phyloP scores from a whole-genome alignment of 2,113 vertebrate genomes.

The Struthidea cinerea region DNA sequence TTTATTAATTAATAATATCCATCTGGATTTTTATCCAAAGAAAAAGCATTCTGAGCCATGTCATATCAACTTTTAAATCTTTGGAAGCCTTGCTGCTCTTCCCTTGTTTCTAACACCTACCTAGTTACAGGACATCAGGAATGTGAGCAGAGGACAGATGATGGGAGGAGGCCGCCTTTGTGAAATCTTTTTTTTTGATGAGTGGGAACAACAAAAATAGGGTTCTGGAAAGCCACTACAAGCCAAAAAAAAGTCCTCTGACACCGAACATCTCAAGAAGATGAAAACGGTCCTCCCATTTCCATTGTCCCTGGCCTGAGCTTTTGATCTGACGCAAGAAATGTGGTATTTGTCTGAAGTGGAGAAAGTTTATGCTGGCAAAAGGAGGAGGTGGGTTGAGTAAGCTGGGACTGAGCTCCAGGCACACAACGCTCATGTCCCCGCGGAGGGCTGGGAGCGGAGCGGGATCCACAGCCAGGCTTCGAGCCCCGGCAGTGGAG shows the following conservation, averaged over 20 bases:
- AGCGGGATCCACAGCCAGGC: background rate
- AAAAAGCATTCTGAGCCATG: background rate
- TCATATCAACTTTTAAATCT: conserved; percentile 20
- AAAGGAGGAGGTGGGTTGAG: conserved; percentile 32
- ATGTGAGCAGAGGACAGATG: conserved; percentile 4
- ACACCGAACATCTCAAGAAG: conserved; percentile 48
- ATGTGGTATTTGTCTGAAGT: conserved; percentile 40
- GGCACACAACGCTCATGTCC: background rate
- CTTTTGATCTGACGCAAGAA: conserved; percentile 20
- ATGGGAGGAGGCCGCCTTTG: conserved; percentile 38
- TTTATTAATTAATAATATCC: conserved; percentile 54
- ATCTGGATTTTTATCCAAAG: conserved; percentile 29
- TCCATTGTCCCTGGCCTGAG: conserved; percentile 46
- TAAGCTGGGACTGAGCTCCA: conserved; percentile 21
- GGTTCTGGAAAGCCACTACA: conserved; percentile 19
- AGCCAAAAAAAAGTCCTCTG: conserved; percentile 39
- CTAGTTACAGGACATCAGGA: conserved; percentile 19
- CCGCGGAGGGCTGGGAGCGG: background rate
- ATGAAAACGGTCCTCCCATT: conserved; percentile 37
- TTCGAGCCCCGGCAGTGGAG: accelerated
- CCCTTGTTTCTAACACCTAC: conserved; percentile 39
- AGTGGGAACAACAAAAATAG: conserved; percentile 10
- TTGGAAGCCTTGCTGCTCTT: conserved; percentile 24
- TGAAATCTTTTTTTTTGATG: conserved; percentile 31
- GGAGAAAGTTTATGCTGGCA: conserved; percentile 51